Evolutionary conservation across 2,888 invertebrate genomes (phyloP), one percentile per base, ranked within the genome.

Genomic region (Scaptomyza caliginosa): DNA sequence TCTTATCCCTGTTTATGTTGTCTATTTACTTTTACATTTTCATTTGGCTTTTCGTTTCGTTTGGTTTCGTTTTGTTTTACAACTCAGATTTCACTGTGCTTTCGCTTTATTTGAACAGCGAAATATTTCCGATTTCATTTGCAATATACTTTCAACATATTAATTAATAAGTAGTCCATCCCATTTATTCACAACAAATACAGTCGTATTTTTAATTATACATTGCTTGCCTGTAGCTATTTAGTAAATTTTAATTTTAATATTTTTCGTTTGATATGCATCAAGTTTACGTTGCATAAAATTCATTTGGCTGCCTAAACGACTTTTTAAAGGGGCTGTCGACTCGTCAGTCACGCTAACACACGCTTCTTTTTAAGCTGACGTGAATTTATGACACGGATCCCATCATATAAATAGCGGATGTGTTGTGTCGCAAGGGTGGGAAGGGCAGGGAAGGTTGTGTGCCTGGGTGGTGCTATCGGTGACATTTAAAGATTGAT

Each of bases 401-500:
- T 50, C 38, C 26, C 7, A 21, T 30, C 7, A 45, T 24, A 11
- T 11, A 16, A 13, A 16, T 11, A 2, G 1, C 17, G 8, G 8
- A 1, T 28, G 26, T 23, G 16, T 6, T 1, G 7, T 7, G 11
- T 0, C 11, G 40, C 42, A 13, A 16, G 28, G 39, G 40, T 1
- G n/a, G n/a, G n/a, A n/a, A 21, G 4, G 8, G 21, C 21, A 5
- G 17, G 13, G 51, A 45, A 30, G 19, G 42, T 50, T 4, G 23
- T 39, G 49, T 24, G 26, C 23, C 1, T 40, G 11, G 48, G 40
- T 51, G 56, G 45, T 62, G 49, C 68, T 72, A 67, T 58, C 73
- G 64, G 67, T 82, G 86, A 84, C 86, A 88, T 82, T 86, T 55
- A 75, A 78, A 78, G 84, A 88, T 85, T 86, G 88, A 88, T 88